These are phyloP conservation scores for Cervus canadensis DNA, from an alignment of 2,113 vertebrate species.

Conservation along the genomic window DNA sequence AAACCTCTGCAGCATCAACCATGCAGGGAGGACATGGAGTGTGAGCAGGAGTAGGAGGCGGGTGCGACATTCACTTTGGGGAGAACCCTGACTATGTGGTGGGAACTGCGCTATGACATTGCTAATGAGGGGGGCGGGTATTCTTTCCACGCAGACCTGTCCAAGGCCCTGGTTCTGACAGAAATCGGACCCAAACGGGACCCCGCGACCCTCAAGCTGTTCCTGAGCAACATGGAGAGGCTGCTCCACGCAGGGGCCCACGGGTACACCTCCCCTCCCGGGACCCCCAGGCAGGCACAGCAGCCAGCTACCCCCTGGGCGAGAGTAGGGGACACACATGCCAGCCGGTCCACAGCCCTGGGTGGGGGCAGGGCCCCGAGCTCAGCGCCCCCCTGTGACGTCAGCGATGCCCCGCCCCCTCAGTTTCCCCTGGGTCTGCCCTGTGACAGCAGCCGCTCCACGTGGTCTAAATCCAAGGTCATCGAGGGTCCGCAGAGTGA, in stretches of 20 bases:
- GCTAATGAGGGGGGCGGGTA: not conserved
- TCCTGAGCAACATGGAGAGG: constrained; percentile 88
- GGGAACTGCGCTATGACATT: not conserved
- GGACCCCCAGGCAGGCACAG: not conserved
- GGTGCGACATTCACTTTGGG: not conserved
- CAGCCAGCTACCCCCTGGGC: not conserved
- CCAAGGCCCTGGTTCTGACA: constrained; percentile 89
- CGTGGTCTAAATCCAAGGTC: not conserved
- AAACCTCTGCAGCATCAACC: not conserved
- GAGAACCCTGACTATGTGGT: not conserved
- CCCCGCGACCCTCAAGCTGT: constrained; percentile 85
- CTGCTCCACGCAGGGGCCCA: constrained; percentile 86
- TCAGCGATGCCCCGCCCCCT: not conserved
- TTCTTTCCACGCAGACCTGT: constrained; percentile 82
- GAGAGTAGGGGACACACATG: not conserved
- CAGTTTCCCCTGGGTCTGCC: not conserved
- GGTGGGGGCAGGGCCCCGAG: not conserved
- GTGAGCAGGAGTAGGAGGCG: not conserved
- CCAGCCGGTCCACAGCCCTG: not conserved
- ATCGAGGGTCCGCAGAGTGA: not conserved
- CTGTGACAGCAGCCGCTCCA: not conserved
- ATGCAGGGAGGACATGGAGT: not conserved
- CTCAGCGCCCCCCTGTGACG: accelerated
- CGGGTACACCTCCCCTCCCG: constrained; percentile 77
- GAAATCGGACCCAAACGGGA: constrained; percentile 90